Percentiles rank a stretch among this genome's conserved stretches.
These are phyloP conservation scores for Drosophila neutralis DNA, from an alignment of 2,888 invertebrate genomes.

Conservation along the genomic window DNA sequence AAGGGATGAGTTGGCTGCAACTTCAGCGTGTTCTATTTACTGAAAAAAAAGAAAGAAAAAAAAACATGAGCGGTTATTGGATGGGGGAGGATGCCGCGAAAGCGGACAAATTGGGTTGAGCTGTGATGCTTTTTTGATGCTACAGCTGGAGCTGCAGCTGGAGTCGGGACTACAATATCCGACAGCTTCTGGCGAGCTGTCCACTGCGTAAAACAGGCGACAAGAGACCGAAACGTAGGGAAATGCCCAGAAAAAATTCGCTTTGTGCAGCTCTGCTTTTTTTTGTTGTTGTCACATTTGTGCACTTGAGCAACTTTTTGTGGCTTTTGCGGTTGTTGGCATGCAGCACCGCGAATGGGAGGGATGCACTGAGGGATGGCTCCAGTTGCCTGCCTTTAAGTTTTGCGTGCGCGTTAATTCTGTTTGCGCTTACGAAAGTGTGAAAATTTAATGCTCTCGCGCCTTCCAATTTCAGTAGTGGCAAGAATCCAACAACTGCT, in stretches of 20 bases:
- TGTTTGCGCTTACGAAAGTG: conserved; percentile 73
- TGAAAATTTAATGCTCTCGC: conserved; percentile 72
- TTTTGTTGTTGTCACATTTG: conserved; percentile 55
- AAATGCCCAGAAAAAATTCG: conserved; percentile 53
- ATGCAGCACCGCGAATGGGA: conserved; percentile 37
- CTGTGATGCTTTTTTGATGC: conserved; percentile 22
- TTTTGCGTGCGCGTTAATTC: conserved; percentile 69
- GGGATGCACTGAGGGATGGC: conserved; percentile 20
- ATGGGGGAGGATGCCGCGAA: conserved; percentile 17
- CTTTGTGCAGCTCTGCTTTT: conserved; percentile 49
- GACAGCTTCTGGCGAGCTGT: conserved; percentile 45
- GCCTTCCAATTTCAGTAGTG: conserved; percentile 65
- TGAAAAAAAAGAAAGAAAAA: conserved; percentile 9
- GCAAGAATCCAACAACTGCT: conserved; percentile 38
- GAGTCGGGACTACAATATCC: conserved; percentile 51
- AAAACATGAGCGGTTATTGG: background rate
- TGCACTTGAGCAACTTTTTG: conserved; percentile 75
- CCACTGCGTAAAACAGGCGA: conserved; percentile 39
- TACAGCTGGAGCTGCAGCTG: conserved; percentile 2
- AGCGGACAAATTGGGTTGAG: conserved; percentile 18
- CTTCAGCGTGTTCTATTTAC: conserved; percentile 16
- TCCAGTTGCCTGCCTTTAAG: conserved; percentile 56
- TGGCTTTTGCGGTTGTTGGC: conserved; percentile 64
- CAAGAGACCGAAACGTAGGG: conserved; percentile 22
- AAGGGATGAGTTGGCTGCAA: conserved; percentile 36